phyloP scores from a whole-genome alignment of 1,140 invertebrate genomes.

The Physella acuta region DNA sequence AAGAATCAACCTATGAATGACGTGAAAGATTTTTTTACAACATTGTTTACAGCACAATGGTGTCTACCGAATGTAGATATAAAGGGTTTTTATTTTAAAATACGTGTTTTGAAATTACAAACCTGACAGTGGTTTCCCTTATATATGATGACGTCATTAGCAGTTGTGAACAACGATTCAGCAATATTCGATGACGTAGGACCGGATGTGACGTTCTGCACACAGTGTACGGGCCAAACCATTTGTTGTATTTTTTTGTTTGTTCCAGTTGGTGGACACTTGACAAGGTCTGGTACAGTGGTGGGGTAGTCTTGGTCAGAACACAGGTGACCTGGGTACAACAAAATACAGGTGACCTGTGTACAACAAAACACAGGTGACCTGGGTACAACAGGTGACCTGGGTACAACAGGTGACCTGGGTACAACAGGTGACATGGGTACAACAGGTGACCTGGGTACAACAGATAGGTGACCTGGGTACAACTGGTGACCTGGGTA shows the following conservation, averaged over 20 bases:
- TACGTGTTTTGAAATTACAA: neutral
- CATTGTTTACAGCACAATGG: neutral
- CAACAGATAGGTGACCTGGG: neutral
- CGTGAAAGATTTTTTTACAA: neutral
- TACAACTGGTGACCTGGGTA: neutral
- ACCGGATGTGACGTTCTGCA: constrained; percentile 36
- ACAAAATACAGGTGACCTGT: neutral
- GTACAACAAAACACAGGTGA: neutral
- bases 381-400: neutral
- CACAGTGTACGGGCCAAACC: constrained; percentile 49
- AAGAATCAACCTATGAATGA: constrained; percentile 39
- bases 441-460: neutral
- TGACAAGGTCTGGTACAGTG: neutral
- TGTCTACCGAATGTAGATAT: neutral
- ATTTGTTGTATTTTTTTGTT: constrained; percentile 27
- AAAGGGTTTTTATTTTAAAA: neutral
- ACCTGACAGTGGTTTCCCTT: constrained; percentile 44
- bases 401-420: neutral
- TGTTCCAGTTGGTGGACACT: too few relatives aligned
- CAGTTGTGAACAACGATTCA: constrained; percentile 15
- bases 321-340: neutral
- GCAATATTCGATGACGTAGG: constrained; percentile 35
- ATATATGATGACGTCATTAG: constrained; percentile 31
- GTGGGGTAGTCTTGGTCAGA: neutral
- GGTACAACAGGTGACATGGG: neutral